phyloP scores from a whole-genome alignment of 2,888 invertebrate genomes.

The Sicus ferrugineus region DNA sequence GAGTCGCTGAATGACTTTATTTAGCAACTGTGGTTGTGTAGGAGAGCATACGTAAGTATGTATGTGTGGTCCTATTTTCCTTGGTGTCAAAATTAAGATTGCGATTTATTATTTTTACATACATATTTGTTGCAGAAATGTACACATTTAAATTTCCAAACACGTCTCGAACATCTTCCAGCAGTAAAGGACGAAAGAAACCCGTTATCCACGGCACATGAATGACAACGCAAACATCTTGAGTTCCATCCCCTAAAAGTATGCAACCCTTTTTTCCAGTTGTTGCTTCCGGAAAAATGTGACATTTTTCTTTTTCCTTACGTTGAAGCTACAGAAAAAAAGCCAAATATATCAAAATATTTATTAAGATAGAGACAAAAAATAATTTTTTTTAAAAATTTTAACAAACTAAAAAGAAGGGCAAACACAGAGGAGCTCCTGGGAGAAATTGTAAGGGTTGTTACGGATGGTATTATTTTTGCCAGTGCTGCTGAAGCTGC shows the following conservation, averaged over 20 bases:
- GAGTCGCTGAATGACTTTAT: too few relatives aligned
- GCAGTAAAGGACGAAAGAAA: neutral
- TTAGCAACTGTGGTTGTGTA: too few relatives aligned
- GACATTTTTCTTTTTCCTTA: constrained; percentile 11
- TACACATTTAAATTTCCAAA: constrained; percentile 13
- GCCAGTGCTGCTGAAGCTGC: constrained; percentile 4
- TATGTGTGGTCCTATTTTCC: too few relatives aligned
- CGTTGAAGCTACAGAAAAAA: too few relatives aligned
- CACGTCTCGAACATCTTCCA: constrained; percentile 12
- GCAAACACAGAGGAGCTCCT: too few relatives aligned
- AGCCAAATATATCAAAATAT: too few relatives aligned
- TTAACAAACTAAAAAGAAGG: neutral
- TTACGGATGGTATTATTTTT: neutral
- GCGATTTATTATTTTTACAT: too few relatives aligned
- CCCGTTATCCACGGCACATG: too few relatives aligned
- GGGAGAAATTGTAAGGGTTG: neutral
- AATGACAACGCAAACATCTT: constrained; percentile 15
- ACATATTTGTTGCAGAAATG: neutral
- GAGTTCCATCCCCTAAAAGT: neutral
- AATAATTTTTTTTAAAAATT: neutral
- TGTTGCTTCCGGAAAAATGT: constrained; percentile 6
- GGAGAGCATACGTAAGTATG: too few relatives aligned
- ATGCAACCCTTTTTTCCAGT: constrained; percentile 19
- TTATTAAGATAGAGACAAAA: neutral
- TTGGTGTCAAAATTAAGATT: too few relatives aligned